Evolutionary conservation across 2,888 invertebrate species (phyloP), one percentile per base, ranked within the genome.

Genomic region (Bruchidius siliquastri): DNA sequence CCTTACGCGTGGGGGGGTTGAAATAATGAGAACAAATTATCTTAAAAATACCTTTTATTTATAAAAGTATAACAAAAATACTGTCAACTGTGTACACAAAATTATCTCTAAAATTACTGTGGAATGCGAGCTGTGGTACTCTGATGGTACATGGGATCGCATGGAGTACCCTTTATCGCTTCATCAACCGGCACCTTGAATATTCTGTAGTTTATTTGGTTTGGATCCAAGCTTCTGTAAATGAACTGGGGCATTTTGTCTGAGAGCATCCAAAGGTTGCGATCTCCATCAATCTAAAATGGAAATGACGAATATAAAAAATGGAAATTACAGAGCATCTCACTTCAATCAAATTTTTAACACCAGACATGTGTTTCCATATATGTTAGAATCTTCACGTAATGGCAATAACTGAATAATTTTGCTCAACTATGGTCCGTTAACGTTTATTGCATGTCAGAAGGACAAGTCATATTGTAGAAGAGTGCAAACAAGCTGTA

Each of bases 221-320:
- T 89, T 22, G 90, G 88, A 82, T 94, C 90, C 72, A 95, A 85
- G 10, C 87, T 87, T 78, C 88, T 88, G 85, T 91, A 90, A 71
- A 94, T 86, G 84, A 93, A 95, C 10, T 89, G 88, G 0, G 95
- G 94, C 89, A 95, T 90, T 79, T 90, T 91, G 84, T 96, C 94
- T 0, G 93, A 92, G 0, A 95, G 88, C 20, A 94, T 89, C 94
- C 94, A 95, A 13, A 94, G 80, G 69, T 90, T 88, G 70, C 91
- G 90, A 20, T 91, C 89, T 22, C 84, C 83, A 79, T 92, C 92
- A 72, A 91, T 87, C 92, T 92, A 84, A 84, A 81, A 87, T 20
- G 67, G 3, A 71, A 21, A 68, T 22, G 18, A 21, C 18, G 6
- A n/a, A n/a, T n/a, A n/a, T n/a, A n/a, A n/a, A n/a, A n/a, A n/a